Evolutionary conservation across 2,113 vertebrate genomes (phyloP), one percentile per base, ranked within the genome.

Genomic region (Oryzias woworae): DNA sequence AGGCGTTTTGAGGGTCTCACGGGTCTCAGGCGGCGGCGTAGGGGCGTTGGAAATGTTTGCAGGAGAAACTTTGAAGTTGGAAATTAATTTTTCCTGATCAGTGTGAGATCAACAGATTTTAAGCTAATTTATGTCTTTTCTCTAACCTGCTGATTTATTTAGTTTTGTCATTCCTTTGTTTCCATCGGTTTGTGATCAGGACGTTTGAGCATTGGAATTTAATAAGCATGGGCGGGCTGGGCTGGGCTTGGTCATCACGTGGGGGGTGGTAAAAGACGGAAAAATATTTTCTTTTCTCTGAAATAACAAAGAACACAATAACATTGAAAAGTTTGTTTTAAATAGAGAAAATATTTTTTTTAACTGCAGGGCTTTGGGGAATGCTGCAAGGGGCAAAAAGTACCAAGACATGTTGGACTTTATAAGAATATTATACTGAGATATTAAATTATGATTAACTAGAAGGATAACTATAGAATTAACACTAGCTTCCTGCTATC

Each of bases 281-380:
- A 82, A 87, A 75, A 84, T 85, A 83, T 87, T 87, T 85, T 86
- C 73, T 78, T 87, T 88, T 85, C 77, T 84, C 86, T 80, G 69
- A 85, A 88, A 85, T 87, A 78, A 88, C 77, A 77, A 86, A 88
- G 83, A 87, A 83, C 78, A 83, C 48, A 54, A 80, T 82, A 84
- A 92, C 80, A 86, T 87, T 90, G 78, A 88, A 90, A 88, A 89
- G 86, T 92, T 92, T 90, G 88, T 92, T 92, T 92, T 91, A 89
- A 92, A 90, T 88, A 91, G 90, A 92, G 90, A 91, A 88, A 92
- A 90, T 92, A 89, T 92, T 92, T 93, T 92, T 92, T 93, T 93
- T 91, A 91, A 91, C 85, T 90, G 86, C 84, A 83, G 87, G 87
- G 89, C 73, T 36, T 20, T 76, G 87, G 89, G 87, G 81, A 78